These are phyloP conservation scores for Limnephilus rhombicus DNA, from an alignment of 2,888 invertebrate genomes.

Conservation along the genomic window DNA sequence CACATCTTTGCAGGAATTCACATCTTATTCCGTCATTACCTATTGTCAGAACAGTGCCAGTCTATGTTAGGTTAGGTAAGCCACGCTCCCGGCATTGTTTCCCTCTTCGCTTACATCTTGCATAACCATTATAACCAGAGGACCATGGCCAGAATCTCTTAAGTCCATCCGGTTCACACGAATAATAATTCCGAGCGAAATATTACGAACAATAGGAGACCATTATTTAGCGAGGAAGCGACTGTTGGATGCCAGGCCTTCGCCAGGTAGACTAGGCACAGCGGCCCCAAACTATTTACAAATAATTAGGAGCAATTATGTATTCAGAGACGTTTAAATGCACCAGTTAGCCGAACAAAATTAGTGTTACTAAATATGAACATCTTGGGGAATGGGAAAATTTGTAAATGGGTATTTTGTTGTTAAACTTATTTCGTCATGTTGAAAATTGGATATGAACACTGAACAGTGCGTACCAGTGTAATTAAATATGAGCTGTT, in stretches of 20 bases:
- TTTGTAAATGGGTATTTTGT: not conserved
- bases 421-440: not conserved
- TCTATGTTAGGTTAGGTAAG: not conserved
- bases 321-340: not conserved
- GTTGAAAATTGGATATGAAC: not conserved
- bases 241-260: not conserved
- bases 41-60: not conserved
- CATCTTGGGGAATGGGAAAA: not conserved
- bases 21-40: not conserved
- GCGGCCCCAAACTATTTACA: constrained; percentile 11
- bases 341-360: not conserved
- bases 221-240: constrained; percentile 24
- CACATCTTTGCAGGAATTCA: not conserved
- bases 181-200: constrained; percentile 17
- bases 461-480: not conserved
- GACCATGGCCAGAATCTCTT: constrained; percentile 10
- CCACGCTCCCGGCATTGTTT: constrained; percentile 1
- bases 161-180: constrained; percentile 43
- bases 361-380: not conserved
- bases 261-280: not conserved
- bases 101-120: not conserved
- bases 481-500: not conserved
- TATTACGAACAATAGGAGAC: constrained; percentile 24
- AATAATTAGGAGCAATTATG: not conserved
- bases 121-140: constrained; percentile 6